Conservation (phyloP, 2,113 vertebrate species). For the Lepidothrix coronata region DNA sequence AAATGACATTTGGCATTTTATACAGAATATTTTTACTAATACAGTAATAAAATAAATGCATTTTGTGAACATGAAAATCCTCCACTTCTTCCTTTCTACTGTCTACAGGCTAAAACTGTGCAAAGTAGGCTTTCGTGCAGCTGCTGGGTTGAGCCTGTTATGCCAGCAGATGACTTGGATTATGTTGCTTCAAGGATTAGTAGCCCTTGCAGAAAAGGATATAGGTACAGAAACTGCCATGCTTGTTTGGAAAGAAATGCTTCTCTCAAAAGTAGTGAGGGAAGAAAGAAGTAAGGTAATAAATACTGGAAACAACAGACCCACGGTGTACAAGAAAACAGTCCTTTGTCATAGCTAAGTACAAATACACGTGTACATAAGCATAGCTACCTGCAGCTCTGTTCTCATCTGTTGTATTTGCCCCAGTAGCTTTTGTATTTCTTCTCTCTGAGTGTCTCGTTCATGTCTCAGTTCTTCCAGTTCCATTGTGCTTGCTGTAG, state of each 20-base stretch:
- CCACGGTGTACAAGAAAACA: not conserved
- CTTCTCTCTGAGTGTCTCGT: constrained; percentile 89
- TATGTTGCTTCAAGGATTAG: not conserved
- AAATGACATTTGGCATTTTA: not conserved
- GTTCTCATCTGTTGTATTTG: constrained; percentile 85
- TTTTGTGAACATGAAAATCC: not conserved
- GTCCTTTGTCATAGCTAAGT: not conserved
- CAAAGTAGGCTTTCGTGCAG: not conserved
- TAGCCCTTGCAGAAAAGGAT: not conserved
- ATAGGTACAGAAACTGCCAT: not conserved
- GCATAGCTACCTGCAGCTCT: constrained; percentile 84
- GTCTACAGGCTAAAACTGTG: not conserved
- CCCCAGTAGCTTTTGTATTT: constrained; percentile 89
- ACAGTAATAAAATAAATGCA: not conserved
- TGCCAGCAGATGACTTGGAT: not conserved
- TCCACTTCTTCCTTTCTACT: not conserved
- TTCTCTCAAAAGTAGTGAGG: not conserved
- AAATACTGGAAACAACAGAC: not conserved
- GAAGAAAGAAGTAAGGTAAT: not conserved
- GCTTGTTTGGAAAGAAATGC: not conserved
- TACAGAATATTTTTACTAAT: not conserved
- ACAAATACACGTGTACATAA: not conserved
- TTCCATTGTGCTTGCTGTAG: constrained; percentile 79
- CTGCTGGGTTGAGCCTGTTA: not conserved
- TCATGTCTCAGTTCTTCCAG: constrained; percentile 93